Evolutionary conservation across 2,888 invertebrate genomes (phyloP).

Genomic region (Pycnomerus fuliginosus): DNA sequence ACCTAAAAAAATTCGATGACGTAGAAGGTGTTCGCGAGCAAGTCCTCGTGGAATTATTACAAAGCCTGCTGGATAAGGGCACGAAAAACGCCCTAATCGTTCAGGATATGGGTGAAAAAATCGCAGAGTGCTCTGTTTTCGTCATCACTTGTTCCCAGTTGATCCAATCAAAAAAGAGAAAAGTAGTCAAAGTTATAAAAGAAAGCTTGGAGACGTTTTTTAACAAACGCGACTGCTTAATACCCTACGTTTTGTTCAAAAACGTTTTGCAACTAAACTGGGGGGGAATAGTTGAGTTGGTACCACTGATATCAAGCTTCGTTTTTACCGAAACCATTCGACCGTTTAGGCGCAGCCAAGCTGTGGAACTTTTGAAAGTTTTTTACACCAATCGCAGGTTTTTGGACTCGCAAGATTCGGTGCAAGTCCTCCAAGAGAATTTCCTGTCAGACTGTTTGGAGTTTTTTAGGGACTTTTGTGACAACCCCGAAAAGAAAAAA

Average conservation of each 20-base stretch:
- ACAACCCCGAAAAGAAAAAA: slow-evolving; percentile 47
- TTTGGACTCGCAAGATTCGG: slow-evolving; percentile 48
- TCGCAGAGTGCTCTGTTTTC: slow-evolving; percentile 65
- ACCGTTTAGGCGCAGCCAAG: slow-evolving; percentile 67
- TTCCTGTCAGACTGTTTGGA: slow-evolving; percentile 53
- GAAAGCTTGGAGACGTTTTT: slow-evolving; percentile 62
- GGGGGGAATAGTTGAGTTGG: slow-evolving; percentile 63
- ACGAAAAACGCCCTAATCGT: slow-evolving; percentile 63
- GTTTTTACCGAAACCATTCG: slow-evolving; percentile 62
- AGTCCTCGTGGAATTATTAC: slow-evolving; percentile 58
- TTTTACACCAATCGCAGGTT: slow-evolving; percentile 64
- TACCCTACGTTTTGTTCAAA: slow-evolving; percentile 67
- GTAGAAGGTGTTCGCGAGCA: slow-evolving; percentile 58
- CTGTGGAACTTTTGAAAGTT: slow-evolving; percentile 63
- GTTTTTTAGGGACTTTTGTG: slow-evolving; percentile 47
- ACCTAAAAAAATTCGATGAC: slow-evolving; percentile 62
- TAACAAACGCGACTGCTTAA: slow-evolving; percentile 62
- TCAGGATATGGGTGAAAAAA: slow-evolving; percentile 66
- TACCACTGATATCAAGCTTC: slow-evolving; percentile 60
- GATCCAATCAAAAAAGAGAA: slow-evolving; percentile 46
- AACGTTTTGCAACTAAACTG: slow-evolving; percentile 65
- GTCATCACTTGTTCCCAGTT: slow-evolving; percentile 64
- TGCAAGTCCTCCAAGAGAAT: too few relatives aligned
- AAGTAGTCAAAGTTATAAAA: slow-evolving; percentile 55
- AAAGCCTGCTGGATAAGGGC: slow-evolving; percentile 64